Percentiles rank a stretch among this genome's conserved stretches.
Conservation (phyloP, 2,797 vertebrate genomes). For the Dendrocincla fuliginosa region DNA sequence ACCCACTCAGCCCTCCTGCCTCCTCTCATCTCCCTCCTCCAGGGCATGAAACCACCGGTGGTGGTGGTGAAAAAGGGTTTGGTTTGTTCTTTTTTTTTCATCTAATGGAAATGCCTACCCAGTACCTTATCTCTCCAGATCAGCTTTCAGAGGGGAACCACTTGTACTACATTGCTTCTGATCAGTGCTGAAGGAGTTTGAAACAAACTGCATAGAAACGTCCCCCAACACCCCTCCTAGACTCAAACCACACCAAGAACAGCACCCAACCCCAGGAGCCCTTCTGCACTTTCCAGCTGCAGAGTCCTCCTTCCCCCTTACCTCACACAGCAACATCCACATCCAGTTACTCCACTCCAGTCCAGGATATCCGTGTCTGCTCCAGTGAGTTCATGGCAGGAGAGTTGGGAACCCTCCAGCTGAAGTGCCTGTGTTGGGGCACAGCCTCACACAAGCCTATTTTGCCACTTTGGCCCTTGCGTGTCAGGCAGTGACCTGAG, state of each 20-base stretch:
- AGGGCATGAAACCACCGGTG: background rate
- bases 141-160: background rate
- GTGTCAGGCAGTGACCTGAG: background rate
- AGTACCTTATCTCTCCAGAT: constrained; percentile 12
- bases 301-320: background rate
- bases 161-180: background rate
- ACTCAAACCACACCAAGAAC: background rate
- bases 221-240: background rate
- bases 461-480: accelerated
- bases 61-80: background rate
- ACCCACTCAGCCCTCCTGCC: background rate
- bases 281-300: accelerated
- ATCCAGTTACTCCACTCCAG: background rate
- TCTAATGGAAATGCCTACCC: constrained; percentile 25
- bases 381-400: accelerated
- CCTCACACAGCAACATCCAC: background rate
- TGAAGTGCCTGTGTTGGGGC: background rate
- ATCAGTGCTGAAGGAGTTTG: background rate
- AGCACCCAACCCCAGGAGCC: background rate
- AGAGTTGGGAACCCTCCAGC: accelerated
- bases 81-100: background rate
- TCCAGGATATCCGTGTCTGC: accelerated
- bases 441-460: accelerated
- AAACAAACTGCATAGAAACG: background rate
- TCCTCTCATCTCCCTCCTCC: background rate